These are phyloP conservation scores for Grallaria varia DNA, from an alignment of 2,113 vertebrate genomes.

Conservation along the genomic window DNA sequence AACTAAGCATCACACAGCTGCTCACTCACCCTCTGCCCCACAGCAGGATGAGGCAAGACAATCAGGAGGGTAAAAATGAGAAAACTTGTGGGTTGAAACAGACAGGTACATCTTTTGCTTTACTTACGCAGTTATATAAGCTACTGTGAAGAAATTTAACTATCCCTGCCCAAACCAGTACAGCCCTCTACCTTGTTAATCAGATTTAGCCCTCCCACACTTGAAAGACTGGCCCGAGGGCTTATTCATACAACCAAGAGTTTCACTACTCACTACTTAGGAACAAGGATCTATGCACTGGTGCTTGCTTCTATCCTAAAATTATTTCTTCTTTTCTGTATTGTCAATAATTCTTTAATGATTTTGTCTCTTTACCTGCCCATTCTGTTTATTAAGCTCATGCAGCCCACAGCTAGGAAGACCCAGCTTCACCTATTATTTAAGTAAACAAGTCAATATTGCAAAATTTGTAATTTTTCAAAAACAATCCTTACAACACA, in stretches of 20 bases:
- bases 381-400: background rate
- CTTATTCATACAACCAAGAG: background rate
- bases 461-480: background rate
- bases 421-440: background rate
- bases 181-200: background rate
- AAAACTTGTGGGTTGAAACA: background rate
- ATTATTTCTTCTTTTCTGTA: background rate
- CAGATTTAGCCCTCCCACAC: background rate
- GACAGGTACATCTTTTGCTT: background rate
- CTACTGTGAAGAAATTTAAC: background rate
- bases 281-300: background rate
- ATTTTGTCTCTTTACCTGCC: background rate
- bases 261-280: background rate
- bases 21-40: background rate
- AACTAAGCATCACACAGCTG: background rate
- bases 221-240: background rate
- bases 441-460: background rate
- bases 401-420: background rate
- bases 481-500: background rate
- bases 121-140: background rate
- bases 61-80: background rate
- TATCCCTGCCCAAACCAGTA: background rate
- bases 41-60: background rate
- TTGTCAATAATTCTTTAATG: background rate
- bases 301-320: background rate